These are phyloP conservation scores for Sesamia nonagrioides DNA, from an alignment of 1,140 invertebrate genomes.

Conservation along the genomic window DNA sequence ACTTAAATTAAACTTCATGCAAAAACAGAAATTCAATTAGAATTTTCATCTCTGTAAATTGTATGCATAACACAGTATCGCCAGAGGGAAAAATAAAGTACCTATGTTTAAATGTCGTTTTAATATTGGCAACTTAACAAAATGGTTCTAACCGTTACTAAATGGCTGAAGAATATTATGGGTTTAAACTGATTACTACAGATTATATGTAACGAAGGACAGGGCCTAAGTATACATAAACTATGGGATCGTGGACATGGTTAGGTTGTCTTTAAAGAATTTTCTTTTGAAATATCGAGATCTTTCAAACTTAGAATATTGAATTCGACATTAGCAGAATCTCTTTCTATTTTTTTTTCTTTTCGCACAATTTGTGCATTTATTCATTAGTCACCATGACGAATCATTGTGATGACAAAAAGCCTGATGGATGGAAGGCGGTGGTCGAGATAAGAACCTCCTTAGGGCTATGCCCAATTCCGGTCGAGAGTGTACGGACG, in stretches of 20 bases:
- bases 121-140: constrained; percentile 26
- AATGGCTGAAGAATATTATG: constrained; percentile 15
- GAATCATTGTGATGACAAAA: no score
- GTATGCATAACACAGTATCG: neutral
- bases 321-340: no score
- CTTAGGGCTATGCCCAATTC: no score
- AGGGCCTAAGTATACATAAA: neutral
- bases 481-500: no score
- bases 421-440: no score
- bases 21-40: constrained; percentile 38
- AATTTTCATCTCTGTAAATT: constrained; percentile 31
- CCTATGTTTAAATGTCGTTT: neutral
- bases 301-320: neutral
- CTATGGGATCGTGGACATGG: neutral
- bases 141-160: constrained; percentile 20
- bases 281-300: no score
- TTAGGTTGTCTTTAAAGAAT: neutral
- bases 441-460: no score
- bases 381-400: no score
- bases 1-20: constrained; percentile 27
- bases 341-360: no score
- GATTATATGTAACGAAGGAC: constrained; percentile 4
- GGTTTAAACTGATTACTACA: constrained; percentile 14
- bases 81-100: constrained; percentile 19
- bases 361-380: no score